A percentile compares a stretch with the other conserved stretches of the same genome.
phyloP scores from a whole-genome alignment of 2,797 vertebrate genomes.

The Loris lydekkerianus region DNA sequence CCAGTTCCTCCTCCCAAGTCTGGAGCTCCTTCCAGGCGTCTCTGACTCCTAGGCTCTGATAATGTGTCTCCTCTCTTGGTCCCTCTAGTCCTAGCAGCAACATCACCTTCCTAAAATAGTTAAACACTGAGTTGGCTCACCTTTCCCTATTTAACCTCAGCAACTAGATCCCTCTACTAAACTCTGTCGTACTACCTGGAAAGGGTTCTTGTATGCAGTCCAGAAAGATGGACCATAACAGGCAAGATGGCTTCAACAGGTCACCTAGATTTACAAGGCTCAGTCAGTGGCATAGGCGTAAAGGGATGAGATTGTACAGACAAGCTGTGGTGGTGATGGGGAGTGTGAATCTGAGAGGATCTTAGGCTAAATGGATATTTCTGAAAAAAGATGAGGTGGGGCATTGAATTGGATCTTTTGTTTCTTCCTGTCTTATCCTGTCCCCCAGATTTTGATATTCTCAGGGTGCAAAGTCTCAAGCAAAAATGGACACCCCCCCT shows the following conservation, averaged over 20 bases:
- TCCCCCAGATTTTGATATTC: not conserved
- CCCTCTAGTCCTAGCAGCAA: not conserved
- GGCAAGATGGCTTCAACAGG: not conserved
- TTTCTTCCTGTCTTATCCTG: not conserved
- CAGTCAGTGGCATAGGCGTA: not conserved
- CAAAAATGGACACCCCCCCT: slow-evolving; percentile 51
- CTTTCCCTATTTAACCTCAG: not conserved
- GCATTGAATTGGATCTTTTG: not conserved
- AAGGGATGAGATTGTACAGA: not conserved
- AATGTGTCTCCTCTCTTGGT: not conserved
- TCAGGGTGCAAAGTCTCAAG: slow-evolving; percentile 52
- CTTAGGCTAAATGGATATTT: not conserved
- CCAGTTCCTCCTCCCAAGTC: not conserved
- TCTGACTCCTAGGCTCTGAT: not conserved
- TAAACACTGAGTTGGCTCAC: not conserved
- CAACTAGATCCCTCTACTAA: not conserved
- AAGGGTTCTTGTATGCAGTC: not conserved
- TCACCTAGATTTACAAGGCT: not conserved
- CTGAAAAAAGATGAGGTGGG: slow-evolving; percentile 12
- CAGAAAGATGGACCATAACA: not conserved
- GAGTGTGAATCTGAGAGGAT: not conserved
- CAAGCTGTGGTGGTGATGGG: not conserved
- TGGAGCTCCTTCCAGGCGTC: not conserved
- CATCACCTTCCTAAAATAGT: not conserved
- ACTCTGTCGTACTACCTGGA: not conserved